Percentiles rank a stretch among this genome's conserved stretches.
Conservation (phyloP, 2,888 invertebrate species). For the Clunio marinus region DNA sequence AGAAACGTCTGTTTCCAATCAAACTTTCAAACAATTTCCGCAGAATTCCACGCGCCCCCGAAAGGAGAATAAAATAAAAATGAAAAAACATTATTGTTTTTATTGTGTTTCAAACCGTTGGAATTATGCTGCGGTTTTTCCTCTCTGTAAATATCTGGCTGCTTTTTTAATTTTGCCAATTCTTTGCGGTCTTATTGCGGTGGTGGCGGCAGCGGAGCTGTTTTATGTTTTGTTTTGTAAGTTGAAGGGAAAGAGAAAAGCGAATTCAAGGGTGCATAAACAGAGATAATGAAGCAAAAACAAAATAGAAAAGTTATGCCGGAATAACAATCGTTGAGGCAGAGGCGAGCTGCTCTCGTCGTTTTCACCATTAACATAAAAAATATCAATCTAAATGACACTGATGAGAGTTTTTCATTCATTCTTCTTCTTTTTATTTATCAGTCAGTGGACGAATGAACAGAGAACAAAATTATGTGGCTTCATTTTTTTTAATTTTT, state of each 20-base stretch:
- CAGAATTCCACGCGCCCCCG: background rate
- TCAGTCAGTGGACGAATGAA: no score
- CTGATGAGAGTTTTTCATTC: constrained; percentile 19
- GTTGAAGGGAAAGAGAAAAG: background rate
- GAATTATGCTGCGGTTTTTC: constrained; percentile 33
- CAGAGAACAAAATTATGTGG: background rate
- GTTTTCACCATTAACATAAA: constrained; percentile 35
- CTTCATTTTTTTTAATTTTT: constrained; percentile 8
- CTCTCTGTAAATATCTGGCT: constrained; percentile 28
- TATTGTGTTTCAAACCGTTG: constrained; percentile 27
- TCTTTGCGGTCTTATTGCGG: constrained; percentile 25
- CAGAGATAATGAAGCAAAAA: constrained; percentile 39
- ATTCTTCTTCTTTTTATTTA: background rate
- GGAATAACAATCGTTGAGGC: constrained; percentile 37
- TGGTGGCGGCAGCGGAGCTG: background rate
- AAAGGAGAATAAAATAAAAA: no score
- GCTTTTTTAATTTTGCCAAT: constrained; percentile 34
- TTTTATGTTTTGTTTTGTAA: constrained; percentile 4
- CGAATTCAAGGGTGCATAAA: constrained; percentile 35
- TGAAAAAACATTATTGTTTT: constrained; percentile 37
- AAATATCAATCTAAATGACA: constrained; percentile 28
- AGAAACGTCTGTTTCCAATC: constrained; percentile 39
- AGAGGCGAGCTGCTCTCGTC: background rate
- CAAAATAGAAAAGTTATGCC: constrained; percentile 35
- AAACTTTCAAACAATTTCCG: constrained; percentile 36